These are phyloP conservation scores for Augochlora pura DNA, from an alignment of 1,140 invertebrate genomes.

Conservation along the genomic window DNA sequence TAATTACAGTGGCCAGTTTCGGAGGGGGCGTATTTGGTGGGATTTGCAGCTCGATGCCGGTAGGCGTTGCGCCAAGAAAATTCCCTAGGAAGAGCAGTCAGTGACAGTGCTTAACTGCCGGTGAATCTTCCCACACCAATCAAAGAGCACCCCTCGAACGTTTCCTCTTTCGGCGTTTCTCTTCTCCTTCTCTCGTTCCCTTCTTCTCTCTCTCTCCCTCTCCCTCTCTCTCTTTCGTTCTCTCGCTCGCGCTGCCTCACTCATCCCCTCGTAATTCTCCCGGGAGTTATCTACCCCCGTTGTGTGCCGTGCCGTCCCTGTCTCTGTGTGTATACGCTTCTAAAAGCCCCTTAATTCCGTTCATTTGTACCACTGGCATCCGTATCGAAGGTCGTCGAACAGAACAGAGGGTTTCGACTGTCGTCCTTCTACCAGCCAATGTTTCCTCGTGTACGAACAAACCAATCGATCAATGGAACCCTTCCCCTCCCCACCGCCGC, in stretches of 20 bases:
- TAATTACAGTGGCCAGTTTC: neutral
- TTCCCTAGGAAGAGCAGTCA: conserved; percentile 65
- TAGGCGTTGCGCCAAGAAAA: conserved; percentile 55
- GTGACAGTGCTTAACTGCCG: conserved; percentile 66
- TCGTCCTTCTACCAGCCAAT: conserved; percentile 48
- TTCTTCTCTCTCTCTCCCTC: neutral
- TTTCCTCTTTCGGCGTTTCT: conserved; percentile 55
- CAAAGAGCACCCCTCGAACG: conserved; percentile 71
- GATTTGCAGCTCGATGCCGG: conserved; percentile 7
- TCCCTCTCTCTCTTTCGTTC: neutral
- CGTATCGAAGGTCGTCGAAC: conserved; percentile 56
- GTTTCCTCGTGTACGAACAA: conserved; percentile 12
- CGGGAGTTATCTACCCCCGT: conserved; percentile 73
- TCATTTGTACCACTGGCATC: conserved; percentile 71
- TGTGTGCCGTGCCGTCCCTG: conserved; percentile 38
- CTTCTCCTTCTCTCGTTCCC: conserved; percentile 2
- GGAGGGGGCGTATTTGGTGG: neutral
- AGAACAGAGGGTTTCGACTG: conserved; percentile 53
- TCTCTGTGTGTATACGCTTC: conserved; percentile 53
- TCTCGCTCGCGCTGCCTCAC: conserved; percentile 21
- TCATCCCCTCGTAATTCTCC: conserved; percentile 66
- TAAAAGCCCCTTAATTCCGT: conserved; percentile 72
- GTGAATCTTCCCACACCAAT: conserved; percentile 79
- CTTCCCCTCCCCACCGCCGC: conserved; percentile 15
- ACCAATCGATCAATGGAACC: conserved; percentile 49